Evolutionary conservation across 2,797 vertebrate genomes (phyloP).

Genomic region (Etheostoma perlongum): DNA sequence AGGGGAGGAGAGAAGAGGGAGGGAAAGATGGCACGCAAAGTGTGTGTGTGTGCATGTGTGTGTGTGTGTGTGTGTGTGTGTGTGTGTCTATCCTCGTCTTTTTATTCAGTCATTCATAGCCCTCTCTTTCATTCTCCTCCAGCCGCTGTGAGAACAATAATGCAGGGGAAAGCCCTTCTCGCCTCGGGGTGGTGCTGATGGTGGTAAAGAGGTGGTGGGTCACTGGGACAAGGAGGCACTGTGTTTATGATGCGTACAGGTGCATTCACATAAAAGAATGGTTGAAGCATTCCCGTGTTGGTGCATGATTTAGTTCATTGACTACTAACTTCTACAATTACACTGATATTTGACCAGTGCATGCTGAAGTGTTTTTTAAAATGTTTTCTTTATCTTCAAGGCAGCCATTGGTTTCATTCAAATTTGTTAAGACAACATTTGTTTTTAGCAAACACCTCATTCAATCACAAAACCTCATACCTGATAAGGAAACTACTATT

Average conservation of each 20-base stretch:
- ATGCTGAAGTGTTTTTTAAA: not conserved
- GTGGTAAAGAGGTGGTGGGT: slow-evolving; percentile 60
- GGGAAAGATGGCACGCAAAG: slow-evolving; percentile 59
- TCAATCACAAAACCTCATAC: too few relatives aligned
- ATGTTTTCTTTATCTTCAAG: not conserved
- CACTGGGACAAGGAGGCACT: slow-evolving; percentile 81
- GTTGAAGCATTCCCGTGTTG: not conserved
- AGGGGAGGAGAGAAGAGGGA: slow-evolving; percentile 83
- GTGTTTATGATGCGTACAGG: slow-evolving; percentile 84
- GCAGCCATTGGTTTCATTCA: not conserved
- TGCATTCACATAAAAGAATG: slow-evolving; percentile 51
- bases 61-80: slow-evolving; percentile 24
- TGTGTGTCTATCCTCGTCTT: slow-evolving; percentile 44
- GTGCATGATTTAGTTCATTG: slow-evolving; percentile 3
- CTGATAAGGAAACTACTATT: too few relatives aligned
- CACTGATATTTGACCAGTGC: not conserved
- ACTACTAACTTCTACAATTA: not conserved
- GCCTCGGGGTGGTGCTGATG: slow-evolving; percentile 74
- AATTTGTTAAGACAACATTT: too few relatives aligned
- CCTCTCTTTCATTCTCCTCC: slow-evolving; percentile 36
- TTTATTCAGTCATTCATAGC: slow-evolving; percentile 40
- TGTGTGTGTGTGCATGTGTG: not conserved
- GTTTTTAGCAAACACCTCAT: too few relatives aligned
- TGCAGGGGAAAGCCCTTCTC: slow-evolving; percentile 67
- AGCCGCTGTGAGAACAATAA: slow-evolving; percentile 47